These are phyloP conservation scores for Diaphora mendica DNA, from an alignment of 2,888 invertebrate species.

Conservation along the genomic window DNA sequence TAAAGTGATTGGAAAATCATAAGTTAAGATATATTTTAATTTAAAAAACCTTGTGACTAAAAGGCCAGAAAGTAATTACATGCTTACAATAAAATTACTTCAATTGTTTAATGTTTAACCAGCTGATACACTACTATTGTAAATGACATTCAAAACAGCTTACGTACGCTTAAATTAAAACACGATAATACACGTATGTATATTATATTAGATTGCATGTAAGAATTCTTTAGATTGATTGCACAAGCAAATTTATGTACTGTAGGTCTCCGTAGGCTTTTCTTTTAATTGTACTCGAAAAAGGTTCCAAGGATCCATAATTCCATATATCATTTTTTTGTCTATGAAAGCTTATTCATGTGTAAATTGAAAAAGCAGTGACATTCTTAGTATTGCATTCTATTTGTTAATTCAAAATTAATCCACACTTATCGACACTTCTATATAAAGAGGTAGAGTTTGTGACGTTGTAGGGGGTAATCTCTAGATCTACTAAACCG, in stretches of 20 bases:
- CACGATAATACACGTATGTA: conserved; percentile 60
- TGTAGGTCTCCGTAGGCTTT: background rate
- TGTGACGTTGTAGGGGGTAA: no score
- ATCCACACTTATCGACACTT: no score
- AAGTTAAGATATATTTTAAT: conserved; percentile 23
- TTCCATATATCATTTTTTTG: background rate
- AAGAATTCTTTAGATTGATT: conserved; percentile 30
- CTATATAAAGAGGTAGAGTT: no score
- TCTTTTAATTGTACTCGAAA: no score
- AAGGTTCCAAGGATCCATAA: no score
- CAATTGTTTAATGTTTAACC: conserved; percentile 75
- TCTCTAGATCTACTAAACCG: no score
- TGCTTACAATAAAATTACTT: conserved; percentile 63
- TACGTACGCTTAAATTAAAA: conserved; percentile 61
- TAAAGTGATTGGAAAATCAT: conserved; percentile 21
- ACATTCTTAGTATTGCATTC: no score
- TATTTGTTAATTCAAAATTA: no score
- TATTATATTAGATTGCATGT: conserved; percentile 19
- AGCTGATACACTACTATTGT: conserved; percentile 66
- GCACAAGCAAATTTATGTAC: conserved; percentile 18
- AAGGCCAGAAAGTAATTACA: conserved; percentile 54
- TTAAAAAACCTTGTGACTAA: conserved; percentile 48
- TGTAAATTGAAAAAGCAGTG: no score
- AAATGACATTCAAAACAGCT: conserved; percentile 60
- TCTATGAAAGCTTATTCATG: no score